Conservation (phyloP, 2,113 vertebrate genomes). For the Pseudopipra pipra region DNA sequence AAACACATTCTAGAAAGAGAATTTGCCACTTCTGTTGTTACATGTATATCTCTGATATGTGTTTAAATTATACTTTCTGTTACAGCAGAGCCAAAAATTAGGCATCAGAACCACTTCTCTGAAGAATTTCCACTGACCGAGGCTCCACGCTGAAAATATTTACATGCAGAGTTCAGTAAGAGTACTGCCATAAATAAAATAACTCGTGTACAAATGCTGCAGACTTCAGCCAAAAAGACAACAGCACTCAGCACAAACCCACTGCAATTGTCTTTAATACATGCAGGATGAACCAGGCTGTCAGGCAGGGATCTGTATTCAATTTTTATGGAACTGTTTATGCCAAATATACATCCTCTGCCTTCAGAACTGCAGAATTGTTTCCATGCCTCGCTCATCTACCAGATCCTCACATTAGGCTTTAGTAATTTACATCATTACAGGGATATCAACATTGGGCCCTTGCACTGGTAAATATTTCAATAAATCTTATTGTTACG, state of each 20-base stretch:
- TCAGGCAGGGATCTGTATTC: not conserved
- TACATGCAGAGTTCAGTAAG: not conserved
- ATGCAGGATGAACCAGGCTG: not conserved
- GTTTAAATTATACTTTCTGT: not conserved
- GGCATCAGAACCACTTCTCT: not conserved
- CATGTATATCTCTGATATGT: not conserved
- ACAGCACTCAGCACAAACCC: not conserved
- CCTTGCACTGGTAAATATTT: not conserved
- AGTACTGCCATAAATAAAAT: not conserved
- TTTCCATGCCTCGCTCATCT: not conserved
- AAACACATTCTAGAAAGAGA: not conserved
- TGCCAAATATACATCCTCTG: not conserved
- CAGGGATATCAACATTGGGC: not conserved
- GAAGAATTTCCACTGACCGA: not conserved
- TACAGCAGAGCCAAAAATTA: not conserved
- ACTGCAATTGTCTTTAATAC: not conserved
- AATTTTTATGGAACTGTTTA: not conserved
- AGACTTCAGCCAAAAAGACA: not conserved
- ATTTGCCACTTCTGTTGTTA: not conserved
- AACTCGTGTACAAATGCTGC: not conserved
- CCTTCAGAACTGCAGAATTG: not conserved
- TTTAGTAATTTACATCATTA: not conserved
- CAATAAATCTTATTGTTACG: not conserved
- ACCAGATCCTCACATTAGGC: not conserved
- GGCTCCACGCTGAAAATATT: not conserved